A percentile compares a stretch with the other conserved stretches of the same genome.
Evolutionary conservation across 2,113 vertebrate species (phyloP).

Genomic region (Corydoras sp.): DNA sequence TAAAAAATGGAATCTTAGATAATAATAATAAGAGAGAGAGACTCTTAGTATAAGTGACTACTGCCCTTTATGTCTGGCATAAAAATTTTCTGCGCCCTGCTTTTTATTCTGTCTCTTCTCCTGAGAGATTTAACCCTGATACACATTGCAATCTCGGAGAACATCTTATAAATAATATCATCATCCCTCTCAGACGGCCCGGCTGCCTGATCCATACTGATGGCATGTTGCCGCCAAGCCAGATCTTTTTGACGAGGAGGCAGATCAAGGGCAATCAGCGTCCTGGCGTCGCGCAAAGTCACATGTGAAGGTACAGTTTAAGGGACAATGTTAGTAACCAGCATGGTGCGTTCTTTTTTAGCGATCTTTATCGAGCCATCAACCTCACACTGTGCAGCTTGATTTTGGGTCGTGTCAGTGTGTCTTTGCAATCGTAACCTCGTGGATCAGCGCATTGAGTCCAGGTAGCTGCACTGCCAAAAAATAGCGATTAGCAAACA

Average conservation of each 20-base stretch:
- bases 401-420: too few relatives aligned
- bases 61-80: neutral
- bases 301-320: neutral
- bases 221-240: neutral
- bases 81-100: conserved; percentile 4
- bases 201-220: conserved; percentile 7
- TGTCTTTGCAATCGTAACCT: too few relatives aligned
- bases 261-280: neutral
- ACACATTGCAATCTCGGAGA: conserved; percentile 8
- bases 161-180: conserved; percentile 33
- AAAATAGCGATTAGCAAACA: too few relatives aligned
- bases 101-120: neutral
- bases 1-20: neutral
- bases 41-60: conserved; percentile 9
- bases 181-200: conserved; percentile 16
- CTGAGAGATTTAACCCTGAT: conserved; percentile 28
- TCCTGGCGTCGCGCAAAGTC: neutral
- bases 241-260: conserved; percentile 3
- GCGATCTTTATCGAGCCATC: too few relatives aligned
- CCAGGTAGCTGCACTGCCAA: too few relatives aligned
- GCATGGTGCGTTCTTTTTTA: too few relatives aligned
- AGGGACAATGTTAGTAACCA: neutral
- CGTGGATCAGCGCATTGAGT: too few relatives aligned
- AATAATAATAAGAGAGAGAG: conserved; percentile 10
- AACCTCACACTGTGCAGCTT: too few relatives aligned